Evolutionary conservation across 1,140 invertebrate species (phyloP).

Genomic region (Panagrolaimus sp.): DNA sequence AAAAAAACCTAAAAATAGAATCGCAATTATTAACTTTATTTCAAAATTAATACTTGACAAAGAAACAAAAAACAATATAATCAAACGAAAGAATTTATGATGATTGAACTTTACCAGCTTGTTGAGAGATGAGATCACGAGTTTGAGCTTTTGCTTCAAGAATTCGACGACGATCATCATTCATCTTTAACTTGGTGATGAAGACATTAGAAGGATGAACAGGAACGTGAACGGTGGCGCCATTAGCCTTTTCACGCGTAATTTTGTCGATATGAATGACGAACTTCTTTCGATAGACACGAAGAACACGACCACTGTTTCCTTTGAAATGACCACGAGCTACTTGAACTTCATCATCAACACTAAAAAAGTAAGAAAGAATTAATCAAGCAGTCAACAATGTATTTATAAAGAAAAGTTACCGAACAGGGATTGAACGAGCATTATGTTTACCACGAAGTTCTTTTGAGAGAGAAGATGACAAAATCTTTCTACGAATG

Average conservation of each 20-base stretch:
- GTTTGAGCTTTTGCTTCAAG: constrained; percentile 89
- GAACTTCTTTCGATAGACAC: constrained; percentile 93
- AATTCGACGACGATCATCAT: constrained; percentile 93
- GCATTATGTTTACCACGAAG: constrained; percentile 94
- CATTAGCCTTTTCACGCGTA: constrained; percentile 96
- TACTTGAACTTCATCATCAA: constrained; percentile 62
- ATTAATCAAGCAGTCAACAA: neutral
- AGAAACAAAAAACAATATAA: too few relatives aligned
- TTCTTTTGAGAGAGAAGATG: constrained; percentile 94
- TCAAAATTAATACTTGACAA: too few relatives aligned
- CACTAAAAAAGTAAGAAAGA: constrained; percentile 36
- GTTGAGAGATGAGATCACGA: constrained; percentile 76
- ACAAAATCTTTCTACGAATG: constrained; percentile 89
- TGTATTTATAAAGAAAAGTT: constrained; percentile 66
- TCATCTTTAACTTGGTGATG: constrained; percentile 97
- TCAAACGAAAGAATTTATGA: too few relatives aligned
- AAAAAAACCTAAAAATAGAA: too few relatives aligned
- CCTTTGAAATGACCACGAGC: constrained; percentile 97
- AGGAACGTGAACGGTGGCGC: constrained; percentile 92
- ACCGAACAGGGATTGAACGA: constrained; percentile 91
- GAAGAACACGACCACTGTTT: constrained; percentile 94
- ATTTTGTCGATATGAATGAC: constrained; percentile 97
- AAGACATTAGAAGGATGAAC: constrained; percentile 97
- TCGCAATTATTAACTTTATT: too few relatives aligned
- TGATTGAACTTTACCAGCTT: too few relatives aligned